These are phyloP conservation scores for Tenthredo livida DNA, from an alignment of 2,888 invertebrate genomes.

Conservation along the genomic window DNA sequence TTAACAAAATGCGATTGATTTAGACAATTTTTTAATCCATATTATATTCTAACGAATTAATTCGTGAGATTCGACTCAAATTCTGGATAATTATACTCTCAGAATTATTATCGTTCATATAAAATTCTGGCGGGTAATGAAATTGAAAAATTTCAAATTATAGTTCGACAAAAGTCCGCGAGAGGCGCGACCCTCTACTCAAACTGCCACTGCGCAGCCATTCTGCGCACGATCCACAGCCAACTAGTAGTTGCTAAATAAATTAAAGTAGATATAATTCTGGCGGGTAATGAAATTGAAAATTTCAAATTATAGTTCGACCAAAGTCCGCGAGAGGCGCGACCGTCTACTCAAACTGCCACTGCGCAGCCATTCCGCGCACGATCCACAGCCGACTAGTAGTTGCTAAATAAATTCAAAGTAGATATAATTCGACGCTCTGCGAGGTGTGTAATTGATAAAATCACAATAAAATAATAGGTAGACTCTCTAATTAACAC, in stretches of 20 bases:
- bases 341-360: too few relatives aligned
- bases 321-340: too few relatives aligned
- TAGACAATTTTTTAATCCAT: too few relatives aligned
- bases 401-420: too few relatives aligned
- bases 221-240: not conserved
- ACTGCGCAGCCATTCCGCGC: too few relatives aligned
- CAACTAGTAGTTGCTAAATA: not conserved
- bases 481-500: not conserved
- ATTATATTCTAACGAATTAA: not conserved
- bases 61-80: not conserved
- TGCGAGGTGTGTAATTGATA: not conserved
- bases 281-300: too few relatives aligned
- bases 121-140: too few relatives aligned
- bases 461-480: not conserved
- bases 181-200: not conserved
- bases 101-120: too few relatives aligned
- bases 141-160: not conserved
- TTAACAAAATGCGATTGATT: not conserved
- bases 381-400: too few relatives aligned
- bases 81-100: not conserved
- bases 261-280: not conserved
- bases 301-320: too few relatives aligned
- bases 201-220: not conserved
- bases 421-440: not conserved
- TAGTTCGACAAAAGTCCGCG: not conserved